phyloP scores from a whole-genome alignment of 2,113 vertebrate species.

The Danionella cerebrum region DNA sequence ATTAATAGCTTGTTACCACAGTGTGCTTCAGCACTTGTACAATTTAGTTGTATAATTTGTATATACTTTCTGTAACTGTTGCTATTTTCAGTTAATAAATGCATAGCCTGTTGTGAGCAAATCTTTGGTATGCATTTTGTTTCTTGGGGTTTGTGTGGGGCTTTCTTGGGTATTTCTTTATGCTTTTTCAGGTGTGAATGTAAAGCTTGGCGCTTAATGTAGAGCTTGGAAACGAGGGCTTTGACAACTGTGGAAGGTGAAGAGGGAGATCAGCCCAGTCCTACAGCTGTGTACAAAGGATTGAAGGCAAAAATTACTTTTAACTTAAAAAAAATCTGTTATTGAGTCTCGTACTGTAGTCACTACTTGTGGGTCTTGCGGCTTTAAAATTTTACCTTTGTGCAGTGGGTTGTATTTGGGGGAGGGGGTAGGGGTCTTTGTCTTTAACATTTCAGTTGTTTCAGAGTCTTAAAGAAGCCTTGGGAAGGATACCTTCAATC shows the following conservation, averaged over 20 bases:
- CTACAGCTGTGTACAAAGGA: conserved; percentile 49
- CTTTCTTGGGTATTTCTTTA: conserved; percentile 65
- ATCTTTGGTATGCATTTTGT: conserved; percentile 70
- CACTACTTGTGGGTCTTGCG: background rate
- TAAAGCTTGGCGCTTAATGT: conserved; percentile 61
- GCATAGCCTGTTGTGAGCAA: conserved; percentile 67
- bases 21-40: background rate
- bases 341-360: background rate
- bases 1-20: conserved; percentile 41
- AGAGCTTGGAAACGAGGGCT: conserved; percentile 61
- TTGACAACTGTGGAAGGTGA: conserved; percentile 64
- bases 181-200: conserved; percentile 71
- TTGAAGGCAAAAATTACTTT: conserved; percentile 31
- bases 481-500: conserved; percentile 52
- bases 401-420: conserved; percentile 45
- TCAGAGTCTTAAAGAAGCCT: conserved; percentile 54
- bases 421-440: conserved; percentile 49
- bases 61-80: conserved; percentile 63
- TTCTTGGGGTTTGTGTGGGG: conserved; percentile 51
- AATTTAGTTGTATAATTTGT: conserved; percentile 17
- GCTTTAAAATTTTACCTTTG: conserved; percentile 44
- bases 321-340: too few species aligned
- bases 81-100: conserved; percentile 68
- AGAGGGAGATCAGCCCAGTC: conserved; percentile 67
- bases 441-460: conserved; percentile 58